These are phyloP conservation scores for Dryococelus australis DNA, from an alignment of 2,888 invertebrate species.

Conservation along the genomic window DNA sequence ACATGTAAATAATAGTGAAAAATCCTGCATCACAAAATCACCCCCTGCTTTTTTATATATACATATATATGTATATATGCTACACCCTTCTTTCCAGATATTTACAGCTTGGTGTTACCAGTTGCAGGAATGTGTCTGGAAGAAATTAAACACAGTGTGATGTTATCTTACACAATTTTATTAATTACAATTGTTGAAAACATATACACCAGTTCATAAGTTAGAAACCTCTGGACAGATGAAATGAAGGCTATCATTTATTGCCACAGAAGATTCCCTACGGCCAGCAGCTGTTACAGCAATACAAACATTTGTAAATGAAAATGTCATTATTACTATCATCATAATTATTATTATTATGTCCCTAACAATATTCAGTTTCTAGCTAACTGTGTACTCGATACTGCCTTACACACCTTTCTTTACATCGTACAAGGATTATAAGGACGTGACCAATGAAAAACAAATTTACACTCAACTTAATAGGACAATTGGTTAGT, in stretches of 20 bases:
- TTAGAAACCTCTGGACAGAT: conserved; percentile 37
- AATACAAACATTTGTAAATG: conserved; percentile 23
- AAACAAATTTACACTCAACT: neutral
- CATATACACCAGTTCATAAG: conserved; percentile 43
- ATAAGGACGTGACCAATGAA: neutral
- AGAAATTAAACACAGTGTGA: neutral
- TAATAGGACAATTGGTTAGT: neutral
- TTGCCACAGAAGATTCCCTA: conserved; percentile 34
- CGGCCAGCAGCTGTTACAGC: neutral
- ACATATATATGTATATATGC: no score
- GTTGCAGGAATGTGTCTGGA: no score
- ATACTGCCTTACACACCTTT: neutral
- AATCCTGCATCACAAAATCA: no score
- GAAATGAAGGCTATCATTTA: conserved; percentile 31
- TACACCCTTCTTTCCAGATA: no score
- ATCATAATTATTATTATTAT: neutral
- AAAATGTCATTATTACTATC: neutral
- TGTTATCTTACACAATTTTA: conserved; percentile 34
- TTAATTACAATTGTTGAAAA: conserved; percentile 44
- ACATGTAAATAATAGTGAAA: no score
- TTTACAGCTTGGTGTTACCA: no score
- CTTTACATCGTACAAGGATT: neutral
- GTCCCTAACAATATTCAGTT: neutral
- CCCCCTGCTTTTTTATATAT: no score
- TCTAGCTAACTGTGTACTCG: neutral